Percentiles rank a stretch among this genome's conserved stretches.
phyloP scores from a whole-genome alignment of 2,113 vertebrate genomes.

The Rhabdomys dilectus region DNA sequence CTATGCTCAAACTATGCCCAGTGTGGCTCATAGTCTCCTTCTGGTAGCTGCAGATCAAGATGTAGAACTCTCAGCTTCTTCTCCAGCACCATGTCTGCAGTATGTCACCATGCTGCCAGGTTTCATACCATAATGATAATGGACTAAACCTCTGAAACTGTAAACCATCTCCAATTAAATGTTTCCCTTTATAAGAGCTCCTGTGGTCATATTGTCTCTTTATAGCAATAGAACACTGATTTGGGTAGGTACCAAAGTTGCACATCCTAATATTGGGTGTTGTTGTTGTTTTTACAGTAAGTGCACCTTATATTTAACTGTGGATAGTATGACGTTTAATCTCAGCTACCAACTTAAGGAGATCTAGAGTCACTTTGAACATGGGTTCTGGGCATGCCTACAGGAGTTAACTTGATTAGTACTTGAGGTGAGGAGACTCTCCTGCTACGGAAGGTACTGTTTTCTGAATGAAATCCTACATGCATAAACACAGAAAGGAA shows the following conservation, averaged over 20 bases:
- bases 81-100: not conserved
- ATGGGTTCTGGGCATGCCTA: not conserved
- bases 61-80: not conserved
- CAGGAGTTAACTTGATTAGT: not conserved
- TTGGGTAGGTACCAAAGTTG: not conserved
- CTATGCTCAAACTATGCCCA: not conserved
- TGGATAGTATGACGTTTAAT: not conserved
- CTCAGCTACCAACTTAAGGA: not conserved
- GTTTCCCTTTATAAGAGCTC: not conserved
- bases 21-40: not conserved
- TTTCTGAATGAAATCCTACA: not conserved
- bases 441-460: too few species aligned
- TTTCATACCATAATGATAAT: not conserved
- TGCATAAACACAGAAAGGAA: not conserved
- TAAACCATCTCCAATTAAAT: not conserved
- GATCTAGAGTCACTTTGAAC: not conserved
- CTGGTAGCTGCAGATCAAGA: not conserved
- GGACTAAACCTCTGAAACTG: not conserved
- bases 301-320: not conserved
- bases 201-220: not conserved
- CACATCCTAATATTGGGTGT: not conserved
- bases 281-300: not conserved
- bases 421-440: not conserved
- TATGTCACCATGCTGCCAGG: not conserved
- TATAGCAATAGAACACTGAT: not conserved